Base-by-base conservation (phyloP, 2,797 vertebrate genomes). In the Etheostoma perlongum region DNA sequence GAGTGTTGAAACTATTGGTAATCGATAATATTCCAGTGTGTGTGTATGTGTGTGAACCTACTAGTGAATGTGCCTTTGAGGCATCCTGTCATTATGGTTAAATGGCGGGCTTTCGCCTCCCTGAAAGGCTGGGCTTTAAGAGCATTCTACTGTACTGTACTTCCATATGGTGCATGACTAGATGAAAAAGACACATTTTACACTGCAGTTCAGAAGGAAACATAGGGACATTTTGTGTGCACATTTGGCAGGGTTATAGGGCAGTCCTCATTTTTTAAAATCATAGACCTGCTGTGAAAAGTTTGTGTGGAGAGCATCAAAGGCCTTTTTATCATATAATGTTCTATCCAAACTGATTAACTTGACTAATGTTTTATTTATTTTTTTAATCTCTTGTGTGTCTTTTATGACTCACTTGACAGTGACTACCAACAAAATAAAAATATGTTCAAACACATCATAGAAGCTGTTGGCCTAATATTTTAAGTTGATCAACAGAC, bases 31-130 rank as follows among this genome's bases (percentile, higher is more conserved):
- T 73, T 76, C 8, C 25, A 13, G 71, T 51, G 47, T 67, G 48
- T 25, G 64, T 40, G 42, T 33, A 67, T 15, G 13, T 44, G 49
- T 42, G 70, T 18, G 10, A 19, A 48, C 40, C 16, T 19, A 8
- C 8, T 11, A 6, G 23, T 62, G 65, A 25, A 36, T 8, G 27
- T 12, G 11, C 21, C 61, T 85, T 49, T 76, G 65, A 69, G 74
- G 51, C 66, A 44, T 81, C 44, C 78, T 77, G 72, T 80, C 63
- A 72, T 82, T 60, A 73, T 42, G 55, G 46, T 76, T 73, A 78
- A 87, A 78, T 53, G 40, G 25, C 4, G 18, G 15, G 67, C 82
- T 79, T 87, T 85, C 65, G 59, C 46, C 59, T 78, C 65, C 63
- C 74, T 44, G 57, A 66, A 71, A 57, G 15, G 5, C 71, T 75